Conservation (phyloP, 2,797 vertebrate genomes). For the Xenopus petersii region DNA sequence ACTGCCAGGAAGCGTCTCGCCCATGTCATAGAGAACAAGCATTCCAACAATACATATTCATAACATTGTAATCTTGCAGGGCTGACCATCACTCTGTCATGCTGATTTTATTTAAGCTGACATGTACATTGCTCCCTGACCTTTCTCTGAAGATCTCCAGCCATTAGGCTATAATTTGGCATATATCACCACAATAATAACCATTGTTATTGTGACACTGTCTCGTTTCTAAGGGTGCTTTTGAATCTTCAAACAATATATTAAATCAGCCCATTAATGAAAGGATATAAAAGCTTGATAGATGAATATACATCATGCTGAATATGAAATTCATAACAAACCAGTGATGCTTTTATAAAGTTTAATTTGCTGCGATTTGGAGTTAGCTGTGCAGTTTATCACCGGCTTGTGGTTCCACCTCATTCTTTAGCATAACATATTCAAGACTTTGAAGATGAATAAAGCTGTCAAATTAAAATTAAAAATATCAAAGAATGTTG, state of each 20-base stretch:
- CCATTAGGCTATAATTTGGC: not conserved
- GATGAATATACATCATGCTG: conserved; percentile 9
- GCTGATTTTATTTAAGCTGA: conserved; percentile 12
- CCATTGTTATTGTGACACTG: not conserved
- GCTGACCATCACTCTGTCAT: not conserved
- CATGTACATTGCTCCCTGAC: not conserved
- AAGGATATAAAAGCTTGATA: not conserved
- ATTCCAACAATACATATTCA: conserved; percentile 52
- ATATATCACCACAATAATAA: conserved; percentile 3
- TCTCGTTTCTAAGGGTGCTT: not conserved
- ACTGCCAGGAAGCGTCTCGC: conserved; percentile 53
- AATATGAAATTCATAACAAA: conserved; percentile 3
- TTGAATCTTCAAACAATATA: conserved; percentile 8
- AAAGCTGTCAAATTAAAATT: conserved; percentile 7
- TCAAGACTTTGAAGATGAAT: conserved; percentile 6
- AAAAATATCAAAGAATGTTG: not conserved
- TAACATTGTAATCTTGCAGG: conserved; percentile 50
- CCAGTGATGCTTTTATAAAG: conserved; percentile 16
- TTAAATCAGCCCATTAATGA: conserved; percentile 16
- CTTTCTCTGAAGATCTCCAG: conserved; percentile 1
- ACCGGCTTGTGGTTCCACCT: not conserved
- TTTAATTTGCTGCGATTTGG: conserved; percentile 9
- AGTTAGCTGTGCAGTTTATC: conserved; percentile 14
- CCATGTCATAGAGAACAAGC: conserved; percentile 47
- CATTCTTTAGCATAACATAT: not conserved